A percentile compares a stretch with the other conserved stretches of the same genome.
Conservation (phyloP, 1,140 invertebrate genomes). For the Lamellibrachia luymesi region DNA sequence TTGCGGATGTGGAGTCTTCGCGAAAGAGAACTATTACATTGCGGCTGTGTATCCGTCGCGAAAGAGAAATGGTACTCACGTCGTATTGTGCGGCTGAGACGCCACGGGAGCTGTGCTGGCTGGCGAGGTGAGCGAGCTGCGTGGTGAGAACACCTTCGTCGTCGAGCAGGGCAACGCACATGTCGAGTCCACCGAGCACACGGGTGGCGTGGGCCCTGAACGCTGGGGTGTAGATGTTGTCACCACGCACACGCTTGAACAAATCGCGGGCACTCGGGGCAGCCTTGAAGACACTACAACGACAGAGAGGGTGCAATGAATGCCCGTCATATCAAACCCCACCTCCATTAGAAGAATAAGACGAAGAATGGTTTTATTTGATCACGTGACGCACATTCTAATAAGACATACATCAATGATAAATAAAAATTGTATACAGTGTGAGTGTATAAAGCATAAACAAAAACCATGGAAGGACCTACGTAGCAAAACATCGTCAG, state of each 20-base stretch:
- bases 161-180: conserved; percentile 13
- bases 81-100: neutral
- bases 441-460: no score
- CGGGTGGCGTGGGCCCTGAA: conserved; percentile 17
- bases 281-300: neutral
- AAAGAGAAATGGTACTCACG: neutral
- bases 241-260: conserved; percentile 13
- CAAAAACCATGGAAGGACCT: no score
- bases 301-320: neutral
- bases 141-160: neutral
- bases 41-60: neutral
- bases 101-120: neutral
- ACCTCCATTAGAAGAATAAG: no score
- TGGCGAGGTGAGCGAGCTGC: conserved; percentile 2
- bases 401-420: no score
- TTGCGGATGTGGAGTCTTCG: neutral
- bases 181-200: conserved; percentile 15
- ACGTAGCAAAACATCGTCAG: no score
- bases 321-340: no score
- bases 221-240: conserved; percentile 2
- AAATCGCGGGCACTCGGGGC: neutral
- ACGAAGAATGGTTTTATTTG: no score
- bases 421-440: no score
- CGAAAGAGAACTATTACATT: neutral
- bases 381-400: no score